Evolutionary conservation across 2,797 vertebrate genomes (phyloP), one percentile per base, ranked within the genome.

Genomic region (Coregonus suidteri): DNA sequence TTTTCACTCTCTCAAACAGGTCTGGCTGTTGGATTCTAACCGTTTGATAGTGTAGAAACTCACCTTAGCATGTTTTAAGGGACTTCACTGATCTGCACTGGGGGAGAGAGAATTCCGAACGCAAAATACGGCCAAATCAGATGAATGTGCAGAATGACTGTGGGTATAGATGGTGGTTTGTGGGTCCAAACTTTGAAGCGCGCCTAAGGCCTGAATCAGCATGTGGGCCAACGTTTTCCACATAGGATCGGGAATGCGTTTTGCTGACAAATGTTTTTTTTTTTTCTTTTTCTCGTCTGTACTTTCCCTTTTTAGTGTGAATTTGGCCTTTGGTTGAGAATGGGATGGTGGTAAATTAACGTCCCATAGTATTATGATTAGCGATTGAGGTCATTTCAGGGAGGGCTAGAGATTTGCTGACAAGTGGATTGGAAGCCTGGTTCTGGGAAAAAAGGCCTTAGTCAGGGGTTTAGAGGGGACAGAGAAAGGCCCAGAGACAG

Each of bases 151-250:
- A 65, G 67, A 74, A 68, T 41, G 64, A 52, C 18, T 74, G 71
- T 71, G 74, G 71, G 75, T 65, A 74, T 9, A 35, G 73, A 69
- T 71, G 71, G 71, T 56, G 34, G 79, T 18, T 72, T 37, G 53
- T 30, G 72, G 62, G 59, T 56, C 85, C 85, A 85, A 85, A 85
- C 77, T 87, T 82, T 84, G 82, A 81, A 72, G 66, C 64, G 52
- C 31, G 14, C 31, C 73, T 64, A 71, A 52, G 66, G 51, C 75
- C 83, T 82, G 84, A 89, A 77, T 87, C 85, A 87, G 87, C 82
- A 81, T 78, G 83, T 9, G 9, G 41, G 41, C 78, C 77, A 68
- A 62, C 64, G 75, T 64, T 85, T 86, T 86, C 77, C 80, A 83
- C 82, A 74, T 71, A 71, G 67, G 66, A 76, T 72, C 76, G 11